Conservation (phyloP, 2,888 invertebrate species). For the Andrena haemorrhoa region DNA sequence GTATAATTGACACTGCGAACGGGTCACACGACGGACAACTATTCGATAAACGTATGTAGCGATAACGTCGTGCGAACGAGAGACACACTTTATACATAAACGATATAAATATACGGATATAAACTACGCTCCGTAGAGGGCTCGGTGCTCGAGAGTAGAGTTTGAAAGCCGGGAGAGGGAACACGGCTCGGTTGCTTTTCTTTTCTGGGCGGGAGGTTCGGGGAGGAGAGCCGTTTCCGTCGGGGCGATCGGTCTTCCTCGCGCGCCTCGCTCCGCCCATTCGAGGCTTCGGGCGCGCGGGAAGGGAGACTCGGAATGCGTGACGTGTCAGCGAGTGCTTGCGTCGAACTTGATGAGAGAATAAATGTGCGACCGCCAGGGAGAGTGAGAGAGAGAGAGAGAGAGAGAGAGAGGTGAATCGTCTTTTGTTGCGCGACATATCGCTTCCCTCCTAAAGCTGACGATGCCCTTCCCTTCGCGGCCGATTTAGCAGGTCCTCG, state of each 20-base stretch:
- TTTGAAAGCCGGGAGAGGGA: background rate
- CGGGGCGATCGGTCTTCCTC: background rate
- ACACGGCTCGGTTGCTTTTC: slow-evolving; percentile 18
- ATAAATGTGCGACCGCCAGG: background rate
- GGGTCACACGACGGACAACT: slow-evolving; percentile 56
- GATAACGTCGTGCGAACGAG: slow-evolving; percentile 41
- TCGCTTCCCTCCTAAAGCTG: slow-evolving; percentile 29
- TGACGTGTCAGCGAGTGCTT: background rate
- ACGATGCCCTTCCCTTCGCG: background rate
- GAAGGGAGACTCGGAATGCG: background rate
- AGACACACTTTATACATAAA: slow-evolving; percentile 55
- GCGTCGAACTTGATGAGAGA: background rate
- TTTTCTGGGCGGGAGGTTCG: slow-evolving; percentile 1
- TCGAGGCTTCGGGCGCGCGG: slow-evolving; percentile 1
- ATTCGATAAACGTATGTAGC: slow-evolving; percentile 65
- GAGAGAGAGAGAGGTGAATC: slow-evolving; percentile 3
- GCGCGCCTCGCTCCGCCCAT: no score
- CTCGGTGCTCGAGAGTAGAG: slow-evolving; percentile 28
- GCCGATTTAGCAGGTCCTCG: background rate
- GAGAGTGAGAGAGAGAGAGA: background rate
- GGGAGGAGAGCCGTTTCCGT: background rate
- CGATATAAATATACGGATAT: slow-evolving; percentile 27
- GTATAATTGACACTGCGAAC: slow-evolving; percentile 71
- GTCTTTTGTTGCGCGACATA: slow-evolving; percentile 30
- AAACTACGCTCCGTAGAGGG: slow-evolving; percentile 24